A percentile compares a stretch with the other conserved stretches of the same genome.
Evolutionary conservation across 2,797 vertebrate species (phyloP).

Genomic region (Hafferia zeledoni): DNA sequence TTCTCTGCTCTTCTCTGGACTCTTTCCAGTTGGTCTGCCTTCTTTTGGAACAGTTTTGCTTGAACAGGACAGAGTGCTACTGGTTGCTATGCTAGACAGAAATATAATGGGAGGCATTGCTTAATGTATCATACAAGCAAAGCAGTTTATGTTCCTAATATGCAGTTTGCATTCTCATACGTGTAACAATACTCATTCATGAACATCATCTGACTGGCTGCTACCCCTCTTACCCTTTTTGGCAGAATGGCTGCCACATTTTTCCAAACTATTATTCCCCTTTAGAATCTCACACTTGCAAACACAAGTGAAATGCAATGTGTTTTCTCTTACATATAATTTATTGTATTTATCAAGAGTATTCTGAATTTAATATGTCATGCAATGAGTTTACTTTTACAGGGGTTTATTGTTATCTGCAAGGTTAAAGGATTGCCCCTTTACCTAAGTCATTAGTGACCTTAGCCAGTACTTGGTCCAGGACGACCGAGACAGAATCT

Average conservation of each 20-base stretch:
- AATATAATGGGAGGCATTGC: neutral
- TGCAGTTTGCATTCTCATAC: neutral
- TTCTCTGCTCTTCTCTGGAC: neutral
- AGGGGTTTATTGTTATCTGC: neutral
- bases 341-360: neutral
- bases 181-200: rapidly evolving
- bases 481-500: neutral
- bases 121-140: neutral
- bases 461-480: neutral
- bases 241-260: neutral
- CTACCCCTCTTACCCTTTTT: neutral
- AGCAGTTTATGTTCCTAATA: neutral
- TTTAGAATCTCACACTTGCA: neutral
- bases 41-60: neutral
- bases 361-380: neutral
- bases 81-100: neutral
- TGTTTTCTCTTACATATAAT: neutral
- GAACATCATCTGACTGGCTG: neutral
- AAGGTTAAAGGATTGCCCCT: neutral
- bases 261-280: neutral
- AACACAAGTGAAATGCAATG: neutral
- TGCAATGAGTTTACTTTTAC: neutral
- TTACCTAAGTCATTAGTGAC: neutral
- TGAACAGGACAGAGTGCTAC: neutral
- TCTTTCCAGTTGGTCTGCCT: neutral